Conservation (phyloP, 2,797 vertebrate species). For the Lophotriccus pileatus region DNA sequence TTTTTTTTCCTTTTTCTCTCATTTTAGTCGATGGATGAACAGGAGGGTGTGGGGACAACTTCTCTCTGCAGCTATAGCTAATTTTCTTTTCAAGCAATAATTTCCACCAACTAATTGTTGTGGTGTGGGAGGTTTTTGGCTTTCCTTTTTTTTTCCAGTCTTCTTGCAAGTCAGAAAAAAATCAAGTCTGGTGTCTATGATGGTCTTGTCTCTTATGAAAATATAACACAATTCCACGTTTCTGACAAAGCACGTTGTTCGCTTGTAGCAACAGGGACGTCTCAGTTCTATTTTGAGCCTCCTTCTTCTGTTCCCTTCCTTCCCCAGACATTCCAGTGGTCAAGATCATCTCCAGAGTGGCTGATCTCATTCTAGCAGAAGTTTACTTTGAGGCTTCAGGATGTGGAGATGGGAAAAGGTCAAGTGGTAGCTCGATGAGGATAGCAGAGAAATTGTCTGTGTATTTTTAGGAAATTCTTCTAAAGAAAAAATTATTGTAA, state of each 20-base stretch:
- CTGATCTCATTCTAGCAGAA: background rate
- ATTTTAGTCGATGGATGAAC: background rate
- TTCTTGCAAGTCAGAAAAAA: background rate
- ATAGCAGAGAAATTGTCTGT: background rate
- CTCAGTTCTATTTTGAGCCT: conserved; percentile 8
- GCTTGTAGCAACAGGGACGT: background rate
- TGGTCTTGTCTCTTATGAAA: background rate
- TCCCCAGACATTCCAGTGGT: background rate
- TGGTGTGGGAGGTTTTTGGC: background rate
- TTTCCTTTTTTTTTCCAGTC: background rate
- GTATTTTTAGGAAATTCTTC: background rate
- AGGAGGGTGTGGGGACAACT: background rate
- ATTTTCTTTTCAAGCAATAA: background rate
- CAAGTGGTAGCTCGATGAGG: background rate
- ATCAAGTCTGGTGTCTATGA: background rate
- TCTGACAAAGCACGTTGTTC: conserved; percentile 21
- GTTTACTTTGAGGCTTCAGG: background rate
- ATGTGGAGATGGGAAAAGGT: background rate
- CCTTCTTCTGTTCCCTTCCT: background rate
- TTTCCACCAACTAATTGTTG: background rate
- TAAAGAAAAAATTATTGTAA: background rate
- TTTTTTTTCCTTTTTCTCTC: background rate
- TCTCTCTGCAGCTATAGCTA: background rate
- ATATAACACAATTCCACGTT: background rate
- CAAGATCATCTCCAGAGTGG: background rate